phyloP scores from a whole-genome alignment of 1,140 invertebrate genomes.

The Bombus impatiens region DNA sequence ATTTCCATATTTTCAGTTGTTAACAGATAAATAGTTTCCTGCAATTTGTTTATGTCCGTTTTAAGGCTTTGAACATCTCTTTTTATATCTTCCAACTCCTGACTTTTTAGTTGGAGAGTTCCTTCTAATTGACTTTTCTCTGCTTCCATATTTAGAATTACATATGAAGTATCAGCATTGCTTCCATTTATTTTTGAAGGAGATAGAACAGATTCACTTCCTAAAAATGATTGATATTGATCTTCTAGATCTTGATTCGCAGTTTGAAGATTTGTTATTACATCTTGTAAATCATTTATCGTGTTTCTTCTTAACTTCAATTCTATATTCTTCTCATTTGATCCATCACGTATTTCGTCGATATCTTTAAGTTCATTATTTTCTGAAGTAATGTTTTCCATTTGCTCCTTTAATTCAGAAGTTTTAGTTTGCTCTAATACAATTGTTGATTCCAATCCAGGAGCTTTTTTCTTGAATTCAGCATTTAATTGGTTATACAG shows the following conservation, averaged over 20 bases:
- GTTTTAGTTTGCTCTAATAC: neutral
- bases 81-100: conserved; percentile 73
- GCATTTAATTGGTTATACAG: conserved; percentile 7
- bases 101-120: conserved; percentile 67
- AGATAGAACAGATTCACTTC: neutral
- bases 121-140: conserved; percentile 69
- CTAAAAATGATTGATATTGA: neutral
- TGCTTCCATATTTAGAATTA: conserved; percentile 56
- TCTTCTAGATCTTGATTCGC: conserved; percentile 45
- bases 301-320: neutral
- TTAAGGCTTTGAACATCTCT: conserved; percentile 69
- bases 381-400: neutral
- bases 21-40: conserved; percentile 71
- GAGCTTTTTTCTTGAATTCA: neutral
- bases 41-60: conserved; percentile 68
- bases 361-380: conserved; percentile 32
- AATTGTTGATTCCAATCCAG: neutral
- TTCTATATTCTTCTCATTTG: neutral
- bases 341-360: neutral
- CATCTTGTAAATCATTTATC: conserved; percentile 19
- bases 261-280: conserved; percentile 4
- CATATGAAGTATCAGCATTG: conserved; percentile 6
- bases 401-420: conserved; percentile 27
- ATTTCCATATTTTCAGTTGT: conserved; percentile 76
- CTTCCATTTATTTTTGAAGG: conserved; percentile 11